These are phyloP conservation scores for Chionoecetes opilio DNA, from an alignment of 1,140 invertebrate species.

Conservation along the genomic window DNA sequence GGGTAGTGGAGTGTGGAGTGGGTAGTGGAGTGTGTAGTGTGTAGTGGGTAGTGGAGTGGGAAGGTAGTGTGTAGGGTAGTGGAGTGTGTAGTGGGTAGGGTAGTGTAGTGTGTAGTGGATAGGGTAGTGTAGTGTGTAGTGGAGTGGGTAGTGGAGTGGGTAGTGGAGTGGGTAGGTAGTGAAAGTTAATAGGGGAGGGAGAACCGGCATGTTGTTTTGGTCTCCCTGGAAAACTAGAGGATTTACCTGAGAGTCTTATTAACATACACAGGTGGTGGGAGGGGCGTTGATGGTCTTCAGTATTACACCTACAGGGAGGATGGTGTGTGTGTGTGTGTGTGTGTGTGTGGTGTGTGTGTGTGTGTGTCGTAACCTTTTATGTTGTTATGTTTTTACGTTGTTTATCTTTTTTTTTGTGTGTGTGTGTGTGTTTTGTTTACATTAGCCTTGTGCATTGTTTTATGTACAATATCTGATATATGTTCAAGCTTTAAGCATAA, in stretches of 20 bases:
- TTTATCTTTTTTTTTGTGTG: too few species aligned
- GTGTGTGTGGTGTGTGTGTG: slow-evolving; percentile 13
- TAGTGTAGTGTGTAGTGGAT: too few species aligned
- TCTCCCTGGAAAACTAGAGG: not conserved
- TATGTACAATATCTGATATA: not conserved
- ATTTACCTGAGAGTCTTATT: not conserved
- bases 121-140: too few species aligned
- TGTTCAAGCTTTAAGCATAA: not conserved
- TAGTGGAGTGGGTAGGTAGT: not conserved
- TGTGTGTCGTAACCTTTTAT: not conserved
- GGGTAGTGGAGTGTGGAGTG: too few species aligned
- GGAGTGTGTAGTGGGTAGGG: too few species aligned
- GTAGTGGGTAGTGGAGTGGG: too few species aligned
- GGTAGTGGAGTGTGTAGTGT: too few species aligned
- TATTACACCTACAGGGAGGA: not conserved
- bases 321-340: not conserved
- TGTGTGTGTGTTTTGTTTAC: too few species aligned
- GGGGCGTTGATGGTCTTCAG: not conserved
- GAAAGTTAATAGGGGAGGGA: too few species aligned
- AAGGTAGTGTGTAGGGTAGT: too few species aligned
- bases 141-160: too few species aligned
- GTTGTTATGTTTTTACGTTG: not conserved
- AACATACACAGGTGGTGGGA: slow-evolving; percentile 7
- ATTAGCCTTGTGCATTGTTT: not conserved
- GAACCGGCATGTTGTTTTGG: not conserved